Evolutionary conservation across 1,140 invertebrate genomes (phyloP).

Genomic region (Drosophila orena): DNA sequence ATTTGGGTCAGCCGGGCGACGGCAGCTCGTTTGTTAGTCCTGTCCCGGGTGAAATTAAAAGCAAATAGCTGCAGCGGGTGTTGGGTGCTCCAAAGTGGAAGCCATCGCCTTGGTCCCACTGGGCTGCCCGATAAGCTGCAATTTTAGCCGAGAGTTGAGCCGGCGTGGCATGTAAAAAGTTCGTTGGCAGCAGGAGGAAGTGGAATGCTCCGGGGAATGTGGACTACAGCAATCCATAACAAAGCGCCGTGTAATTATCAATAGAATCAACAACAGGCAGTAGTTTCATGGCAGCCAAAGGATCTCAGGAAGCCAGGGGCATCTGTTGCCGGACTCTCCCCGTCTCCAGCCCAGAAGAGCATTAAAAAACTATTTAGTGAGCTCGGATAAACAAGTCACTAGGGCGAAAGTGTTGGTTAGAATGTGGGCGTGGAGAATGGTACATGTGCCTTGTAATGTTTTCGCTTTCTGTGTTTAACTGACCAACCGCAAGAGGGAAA

Average conservation of each 20-base stretch:
- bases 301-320: conserved; percentile 23
- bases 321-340: conserved; percentile 5
- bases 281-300: conserved; percentile 7
- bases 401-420: neutral
- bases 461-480: conserved; percentile 36
- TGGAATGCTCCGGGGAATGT: conserved; percentile 20
- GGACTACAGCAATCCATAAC: conserved; percentile 63
- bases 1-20: conserved; percentile 68
- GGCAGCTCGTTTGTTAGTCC: conserved; percentile 69
- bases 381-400: neutral
- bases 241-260: conserved; percentile 77
- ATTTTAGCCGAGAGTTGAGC: conserved; percentile 60
- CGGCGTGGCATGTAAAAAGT: conserved; percentile 61
- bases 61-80: conserved; percentile 70
- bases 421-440: no score
- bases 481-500: neutral
- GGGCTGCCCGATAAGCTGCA: conserved; percentile 71
- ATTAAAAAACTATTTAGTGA: conserved; percentile 69
- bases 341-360: conserved; percentile 31
- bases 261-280: conserved; percentile 69
- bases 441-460: conserved; percentile 44
- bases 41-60: conserved; percentile 76
- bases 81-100: neutral
- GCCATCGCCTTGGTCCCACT: neutral
- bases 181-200: conserved; percentile 44